phyloP scores from a whole-genome alignment of 2,797 vertebrate genomes.

The Pelochelys cantorii region DNA sequence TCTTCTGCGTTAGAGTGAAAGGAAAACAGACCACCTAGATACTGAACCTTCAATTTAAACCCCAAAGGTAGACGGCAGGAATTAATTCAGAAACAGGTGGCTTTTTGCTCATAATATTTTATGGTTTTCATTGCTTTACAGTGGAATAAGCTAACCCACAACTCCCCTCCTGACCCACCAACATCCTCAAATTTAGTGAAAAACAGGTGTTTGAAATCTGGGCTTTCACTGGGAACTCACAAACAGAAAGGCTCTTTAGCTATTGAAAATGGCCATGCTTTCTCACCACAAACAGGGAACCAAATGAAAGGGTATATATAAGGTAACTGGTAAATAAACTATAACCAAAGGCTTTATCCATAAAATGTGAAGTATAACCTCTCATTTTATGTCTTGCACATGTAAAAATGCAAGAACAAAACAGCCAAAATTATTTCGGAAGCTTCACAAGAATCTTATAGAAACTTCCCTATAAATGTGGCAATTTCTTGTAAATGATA shows the following conservation, averaged over 20 bases:
- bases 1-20: neutral
- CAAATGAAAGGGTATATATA: rapidly evolving
- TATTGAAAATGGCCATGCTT: slow-evolving; percentile 3
- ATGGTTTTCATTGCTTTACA: slow-evolving; percentile 73
- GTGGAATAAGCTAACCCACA: slow-evolving; percentile 70
- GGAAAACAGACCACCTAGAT: slow-evolving; percentile 35
- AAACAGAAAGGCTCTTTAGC: neutral
- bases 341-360: neutral
- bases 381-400: neutral
- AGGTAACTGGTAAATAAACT: neutral
- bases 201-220: slow-evolving; percentile 73
- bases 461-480: neutral
- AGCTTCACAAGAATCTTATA: neutral
- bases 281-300: neutral
- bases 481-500: neutral
- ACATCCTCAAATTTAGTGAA: slow-evolving; percentile 72
- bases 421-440: neutral
- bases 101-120: slow-evolving; percentile 77
- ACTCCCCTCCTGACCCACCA: slow-evolving; percentile 68
- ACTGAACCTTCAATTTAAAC: slow-evolving; percentile 53
- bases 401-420: neutral
- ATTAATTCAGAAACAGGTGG: slow-evolving; percentile 73
- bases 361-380: neutral
- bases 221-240: slow-evolving; percentile 20
- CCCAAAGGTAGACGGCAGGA: slow-evolving; percentile 60